phyloP scores from a whole-genome alignment of 2,797 vertebrate species.

The Periophthalmus magnuspinnatus region DNA sequence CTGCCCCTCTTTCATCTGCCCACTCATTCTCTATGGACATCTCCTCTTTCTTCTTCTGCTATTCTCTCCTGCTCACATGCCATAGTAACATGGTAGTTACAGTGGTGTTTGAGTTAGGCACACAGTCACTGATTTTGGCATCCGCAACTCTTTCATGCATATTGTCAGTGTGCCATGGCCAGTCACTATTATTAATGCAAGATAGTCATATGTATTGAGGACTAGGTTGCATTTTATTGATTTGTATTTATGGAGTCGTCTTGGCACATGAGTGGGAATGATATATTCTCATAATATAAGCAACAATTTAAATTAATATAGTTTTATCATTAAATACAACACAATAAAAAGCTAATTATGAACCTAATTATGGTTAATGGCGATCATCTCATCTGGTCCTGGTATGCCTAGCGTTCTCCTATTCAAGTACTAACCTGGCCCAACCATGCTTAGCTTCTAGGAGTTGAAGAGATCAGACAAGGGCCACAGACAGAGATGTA shows the following conservation, averaged over 20 bases:
- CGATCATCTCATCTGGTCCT: too few relatives aligned
- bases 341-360: not conserved
- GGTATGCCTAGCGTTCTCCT: too few relatives aligned
- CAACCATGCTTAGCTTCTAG: too few relatives aligned
- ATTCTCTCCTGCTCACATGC: slow-evolving; percentile 23
- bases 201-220: not conserved
- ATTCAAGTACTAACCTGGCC: too few relatives aligned
- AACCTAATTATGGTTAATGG: too few relatives aligned
- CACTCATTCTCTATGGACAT: slow-evolving; percentile 22
- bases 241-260: not conserved
- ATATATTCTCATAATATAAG: not conserved
- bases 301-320: not conserved
- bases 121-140: slow-evolving; percentile 13
- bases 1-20: slow-evolving; percentile 36
- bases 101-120: slow-evolving; percentile 41
- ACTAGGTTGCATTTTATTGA: not conserved
- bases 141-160: slow-evolving; percentile 9
- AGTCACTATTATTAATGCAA: not conserved
- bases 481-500: too few relatives aligned
- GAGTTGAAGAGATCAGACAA: too few relatives aligned
- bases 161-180: slow-evolving; percentile 14
- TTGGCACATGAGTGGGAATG: not conserved
- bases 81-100: slow-evolving; percentile 35
- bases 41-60: slow-evolving; percentile 13
- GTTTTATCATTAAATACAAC: not conserved